phyloP scores from a whole-genome alignment of 2,797 vertebrate species.

The Hyperoplus lanceolatus region DNA sequence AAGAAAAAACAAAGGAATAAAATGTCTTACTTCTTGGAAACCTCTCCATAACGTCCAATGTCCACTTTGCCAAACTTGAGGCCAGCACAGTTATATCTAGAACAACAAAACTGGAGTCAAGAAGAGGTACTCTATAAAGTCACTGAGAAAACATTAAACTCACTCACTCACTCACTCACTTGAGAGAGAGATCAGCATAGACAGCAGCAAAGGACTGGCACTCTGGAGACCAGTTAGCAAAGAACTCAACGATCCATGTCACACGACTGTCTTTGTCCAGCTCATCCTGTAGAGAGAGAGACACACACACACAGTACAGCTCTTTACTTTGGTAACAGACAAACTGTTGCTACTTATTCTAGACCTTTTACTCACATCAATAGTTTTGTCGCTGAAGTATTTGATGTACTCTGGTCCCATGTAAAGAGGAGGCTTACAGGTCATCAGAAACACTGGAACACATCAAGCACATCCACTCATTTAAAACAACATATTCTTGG shows the following conservation, averaged over 20 bases:
- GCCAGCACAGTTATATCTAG: slow-evolving; percentile 93
- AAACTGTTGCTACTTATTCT: not conserved
- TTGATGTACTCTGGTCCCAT: slow-evolving; percentile 98
- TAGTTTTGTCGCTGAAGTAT: slow-evolving; percentile 96
- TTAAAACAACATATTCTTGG: not conserved
- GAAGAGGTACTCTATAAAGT: not conserved
- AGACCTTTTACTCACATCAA: slow-evolving; percentile 88
- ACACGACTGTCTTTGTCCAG: slow-evolving; percentile 90
- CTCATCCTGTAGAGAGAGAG: slow-evolving; percentile 87
- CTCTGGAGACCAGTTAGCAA: slow-evolving; percentile 97
- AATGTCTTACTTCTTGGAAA: slow-evolving; percentile 88
- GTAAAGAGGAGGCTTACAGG: slow-evolving; percentile 95
- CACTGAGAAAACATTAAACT: too few species aligned
- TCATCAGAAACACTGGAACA: slow-evolving; percentile 92
- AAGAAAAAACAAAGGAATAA: not conserved
- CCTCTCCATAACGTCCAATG: slow-evolving; percentile 92
- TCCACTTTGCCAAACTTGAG: slow-evolving; percentile 97
- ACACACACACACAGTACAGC: not conserved
- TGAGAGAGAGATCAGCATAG: slow-evolving; percentile 94
- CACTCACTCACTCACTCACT: slow-evolving; percentile 82
- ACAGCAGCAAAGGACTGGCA: slow-evolving; percentile 96
- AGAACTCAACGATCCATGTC: slow-evolving; percentile 95
- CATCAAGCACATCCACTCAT: not conserved
- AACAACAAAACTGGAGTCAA: not conserved
- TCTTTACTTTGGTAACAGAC: not conserved